A percentile compares a stretch with the other conserved stretches of the same genome.
phyloP scores from a whole-genome alignment of 2,888 invertebrate species.

The Girardia tigrina region DNA sequence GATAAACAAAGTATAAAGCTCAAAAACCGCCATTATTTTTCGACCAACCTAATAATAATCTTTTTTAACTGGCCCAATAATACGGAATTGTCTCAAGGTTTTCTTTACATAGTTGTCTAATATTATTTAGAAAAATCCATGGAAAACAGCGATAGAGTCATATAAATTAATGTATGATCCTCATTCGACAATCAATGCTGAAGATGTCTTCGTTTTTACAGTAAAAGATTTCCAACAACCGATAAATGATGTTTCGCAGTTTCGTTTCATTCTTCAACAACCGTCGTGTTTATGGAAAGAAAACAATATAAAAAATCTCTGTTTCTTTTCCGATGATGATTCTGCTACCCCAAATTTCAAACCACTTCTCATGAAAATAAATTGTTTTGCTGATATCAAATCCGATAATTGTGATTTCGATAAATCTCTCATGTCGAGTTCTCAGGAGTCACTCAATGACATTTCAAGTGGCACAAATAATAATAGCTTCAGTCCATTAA shows the following conservation, averaged over 20 bases:
- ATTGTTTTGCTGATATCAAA: neutral
- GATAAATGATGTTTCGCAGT: neutral
- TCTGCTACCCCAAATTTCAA: neutral
- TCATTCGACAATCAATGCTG: neutral
- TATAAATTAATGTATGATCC: neutral
- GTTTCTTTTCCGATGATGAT: neutral
- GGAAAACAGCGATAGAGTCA: neutral
- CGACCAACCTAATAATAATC: no score
- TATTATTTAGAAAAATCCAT: neutral
- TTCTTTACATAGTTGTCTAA: no score
- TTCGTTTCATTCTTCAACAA: neutral
- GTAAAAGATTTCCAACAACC: neutral
- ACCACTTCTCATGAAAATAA: neutral
- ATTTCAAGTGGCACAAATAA: neutral
- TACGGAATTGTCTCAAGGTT: no score
- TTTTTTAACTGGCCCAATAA: no score
- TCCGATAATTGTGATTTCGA: neutral
- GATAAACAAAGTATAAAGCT: no score
- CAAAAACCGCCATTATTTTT: no score
- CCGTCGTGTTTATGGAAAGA: slow-evolving; percentile 19
- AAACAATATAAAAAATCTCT: neutral
- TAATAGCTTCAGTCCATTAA: neutral
- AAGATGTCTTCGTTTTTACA: neutral
- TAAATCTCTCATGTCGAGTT: neutral
- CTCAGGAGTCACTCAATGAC: neutral